A percentile compares a stretch with the other conserved stretches of the same genome.
These are phyloP conservation scores for Hemistola chrysoprasaria DNA, from an alignment of 2,888 invertebrate genomes.

Conservation along the genomic window DNA sequence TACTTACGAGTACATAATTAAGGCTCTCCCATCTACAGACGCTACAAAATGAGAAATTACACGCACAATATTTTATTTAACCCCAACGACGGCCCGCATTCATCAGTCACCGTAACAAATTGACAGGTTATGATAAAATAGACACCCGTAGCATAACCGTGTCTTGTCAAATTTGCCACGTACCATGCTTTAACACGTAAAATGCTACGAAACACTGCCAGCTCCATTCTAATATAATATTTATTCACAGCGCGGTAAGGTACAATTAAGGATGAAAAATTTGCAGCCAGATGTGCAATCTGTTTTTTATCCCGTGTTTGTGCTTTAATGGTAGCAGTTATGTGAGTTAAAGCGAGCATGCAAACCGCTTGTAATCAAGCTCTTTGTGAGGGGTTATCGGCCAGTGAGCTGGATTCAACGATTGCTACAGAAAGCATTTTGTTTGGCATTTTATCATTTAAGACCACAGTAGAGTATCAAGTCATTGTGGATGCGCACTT, in stretches of 20 bases:
- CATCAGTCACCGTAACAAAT: constrained; percentile 51
- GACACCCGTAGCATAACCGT: constrained; percentile 30
- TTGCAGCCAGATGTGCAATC: constrained; percentile 20
- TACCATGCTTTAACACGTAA: constrained; percentile 18
- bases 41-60: constrained; percentile 8
- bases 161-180: constrained; percentile 30
- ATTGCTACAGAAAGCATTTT: no score
- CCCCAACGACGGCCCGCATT: constrained; percentile 30
- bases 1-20: no score
- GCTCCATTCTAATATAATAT: constrained; percentile 19
- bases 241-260: constrained; percentile 23
- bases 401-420: constrained; percentile 25
- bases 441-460: no score
- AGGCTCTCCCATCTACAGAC: no score
- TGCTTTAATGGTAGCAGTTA: constrained; percentile 28
- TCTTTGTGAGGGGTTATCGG: constrained; percentile 24
- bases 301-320: constrained; percentile 25
- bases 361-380: constrained; percentile 28
- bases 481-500: no score
- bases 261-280: constrained; percentile 18
- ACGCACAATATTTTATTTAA: constrained; percentile 14
- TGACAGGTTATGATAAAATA: constrained; percentile 58
- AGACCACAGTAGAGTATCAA: no score
- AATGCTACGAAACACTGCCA: constrained; percentile 14
- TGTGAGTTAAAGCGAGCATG: constrained; percentile 32